These are phyloP conservation scores for Megalonaias nervosa DNA, from an alignment of 1,140 invertebrate genomes.

Conservation along the genomic window DNA sequence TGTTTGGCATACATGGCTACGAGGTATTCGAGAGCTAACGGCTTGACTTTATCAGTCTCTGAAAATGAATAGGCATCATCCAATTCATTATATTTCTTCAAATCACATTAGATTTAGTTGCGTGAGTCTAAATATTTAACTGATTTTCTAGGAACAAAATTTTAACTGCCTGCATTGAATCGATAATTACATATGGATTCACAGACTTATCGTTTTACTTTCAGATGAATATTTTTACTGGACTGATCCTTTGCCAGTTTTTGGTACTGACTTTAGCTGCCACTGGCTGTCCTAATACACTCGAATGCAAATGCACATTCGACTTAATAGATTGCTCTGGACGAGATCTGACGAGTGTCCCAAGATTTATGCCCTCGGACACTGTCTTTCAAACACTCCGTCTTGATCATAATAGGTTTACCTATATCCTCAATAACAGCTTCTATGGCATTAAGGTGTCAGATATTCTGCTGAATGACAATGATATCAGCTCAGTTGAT, in stretches of 20 bases:
- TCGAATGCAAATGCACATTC: slow-evolving; percentile 8
- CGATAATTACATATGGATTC: too few species aligned
- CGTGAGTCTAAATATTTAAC: too few species aligned
- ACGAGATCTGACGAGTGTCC: slow-evolving; percentile 9
- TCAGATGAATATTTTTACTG: too few species aligned
- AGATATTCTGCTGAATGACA: slow-evolving; percentile 6
- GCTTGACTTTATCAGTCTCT: too few species aligned
- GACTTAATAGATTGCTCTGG: slow-evolving; percentile 18
- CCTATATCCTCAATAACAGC: slow-evolving; percentile 6
- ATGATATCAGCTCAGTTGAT: slow-evolving; percentile 2
- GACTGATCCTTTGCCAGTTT: not conserved
- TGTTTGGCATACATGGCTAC: too few species aligned
- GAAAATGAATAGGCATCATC: too few species aligned
- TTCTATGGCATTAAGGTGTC: slow-evolving; percentile 22
- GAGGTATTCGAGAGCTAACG: too few species aligned
- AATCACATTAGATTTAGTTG: too few species aligned
- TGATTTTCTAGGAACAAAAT: too few species aligned
- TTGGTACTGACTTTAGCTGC: not conserved
- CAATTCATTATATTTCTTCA: too few species aligned
- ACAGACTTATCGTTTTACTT: too few species aligned
- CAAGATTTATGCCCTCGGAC: not conserved
- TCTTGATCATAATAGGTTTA: slow-evolving; percentile 18
- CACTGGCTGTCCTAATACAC: not conserved
- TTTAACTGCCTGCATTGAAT: too few species aligned
- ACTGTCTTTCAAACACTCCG: not conserved